Conservation (phyloP, 2,888 invertebrate genomes). For the Liposcelis brunnea region DNA sequence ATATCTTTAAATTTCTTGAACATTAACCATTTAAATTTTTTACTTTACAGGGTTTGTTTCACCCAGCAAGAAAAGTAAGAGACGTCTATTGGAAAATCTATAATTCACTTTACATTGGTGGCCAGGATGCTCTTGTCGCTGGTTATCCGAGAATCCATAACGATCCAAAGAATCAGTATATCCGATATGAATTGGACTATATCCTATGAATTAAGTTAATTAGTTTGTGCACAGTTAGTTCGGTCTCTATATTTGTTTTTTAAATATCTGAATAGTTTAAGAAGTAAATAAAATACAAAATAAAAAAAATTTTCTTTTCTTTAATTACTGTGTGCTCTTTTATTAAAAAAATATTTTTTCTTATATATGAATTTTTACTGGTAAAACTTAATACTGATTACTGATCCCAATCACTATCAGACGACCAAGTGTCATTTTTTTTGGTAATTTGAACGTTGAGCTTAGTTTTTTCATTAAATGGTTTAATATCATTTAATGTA, state of each 20-base stretch:
- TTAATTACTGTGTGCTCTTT: no score
- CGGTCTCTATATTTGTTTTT: no score
- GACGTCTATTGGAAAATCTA: constrained; percentile 99
- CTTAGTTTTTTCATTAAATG: no score
- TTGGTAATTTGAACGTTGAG: no score
- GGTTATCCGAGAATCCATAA: constrained; percentile 95
- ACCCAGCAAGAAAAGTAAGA: constrained; percentile 96
- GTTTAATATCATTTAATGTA: no score
- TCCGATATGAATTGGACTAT: constrained; percentile 88
- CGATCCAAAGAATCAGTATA: constrained; percentile 85
- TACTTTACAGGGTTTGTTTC: constrained; percentile 81
- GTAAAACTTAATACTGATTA: no score
- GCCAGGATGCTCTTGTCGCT: constrained; percentile 92
- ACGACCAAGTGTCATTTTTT: no score
- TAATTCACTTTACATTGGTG: constrained; percentile 97
- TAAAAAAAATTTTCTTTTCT: no score
- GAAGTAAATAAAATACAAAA: no score
- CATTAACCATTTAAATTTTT: constrained; percentile 10
- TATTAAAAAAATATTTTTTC: constrained; percentile 4
- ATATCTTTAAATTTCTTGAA: neutral
- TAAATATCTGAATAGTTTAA: no score
- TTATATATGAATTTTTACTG: neutral
- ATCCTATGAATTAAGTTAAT: constrained; percentile 55
- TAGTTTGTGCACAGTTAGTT: no score
- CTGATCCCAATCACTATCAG: no score